A percentile compares a stretch with the other conserved stretches of the same genome.
Conservation (phyloP, 2,113 vertebrate species). For the Mola mola region DNA sequence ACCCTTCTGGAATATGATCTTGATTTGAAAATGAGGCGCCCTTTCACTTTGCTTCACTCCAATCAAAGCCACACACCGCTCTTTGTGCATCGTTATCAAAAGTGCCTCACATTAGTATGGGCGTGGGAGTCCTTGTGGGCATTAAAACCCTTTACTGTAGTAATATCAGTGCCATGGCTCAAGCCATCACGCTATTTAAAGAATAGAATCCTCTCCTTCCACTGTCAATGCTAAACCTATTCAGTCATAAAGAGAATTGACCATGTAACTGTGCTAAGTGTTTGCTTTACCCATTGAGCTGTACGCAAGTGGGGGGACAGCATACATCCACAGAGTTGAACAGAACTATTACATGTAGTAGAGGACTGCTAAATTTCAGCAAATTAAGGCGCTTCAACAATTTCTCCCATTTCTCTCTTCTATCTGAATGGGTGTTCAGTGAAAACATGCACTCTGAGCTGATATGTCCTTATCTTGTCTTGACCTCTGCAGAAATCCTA, state of each 20-base stretch:
- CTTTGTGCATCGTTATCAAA: slow-evolving; percentile 22
- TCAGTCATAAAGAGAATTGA: slow-evolving; percentile 2
- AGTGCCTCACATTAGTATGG: slow-evolving; percentile 17
- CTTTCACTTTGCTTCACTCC: slow-evolving; percentile 18
- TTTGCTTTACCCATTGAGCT: slow-evolving; percentile 23
- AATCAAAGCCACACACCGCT: slow-evolving; percentile 9
- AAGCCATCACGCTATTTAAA: background rate
- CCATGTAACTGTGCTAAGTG: background rate
- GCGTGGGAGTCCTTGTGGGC: slow-evolving; percentile 11
- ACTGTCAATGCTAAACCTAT: slow-evolving; percentile 13
- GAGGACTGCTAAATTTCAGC: slow-evolving; percentile 22
- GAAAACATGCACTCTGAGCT: slow-evolving; percentile 19
- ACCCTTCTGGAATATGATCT: slow-evolving; percentile 23
- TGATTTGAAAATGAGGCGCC: slow-evolving; percentile 26
- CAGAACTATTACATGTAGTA: slow-evolving; percentile 9
- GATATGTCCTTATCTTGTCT: slow-evolving; percentile 53
- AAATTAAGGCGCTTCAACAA: slow-evolving; percentile 1
- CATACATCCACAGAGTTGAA: slow-evolving; percentile 26
- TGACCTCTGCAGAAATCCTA: slow-evolving; percentile 48
- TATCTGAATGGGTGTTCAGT: slow-evolving; percentile 24
- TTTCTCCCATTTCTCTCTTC: slow-evolving; percentile 10
- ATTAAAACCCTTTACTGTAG: slow-evolving; percentile 19
- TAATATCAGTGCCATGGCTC: slow-evolving; percentile 4
- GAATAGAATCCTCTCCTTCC: slow-evolving; percentile 18
- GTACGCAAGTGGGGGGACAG: background rate